A percentile compares a stretch with the other conserved stretches of the same genome.
Evolutionary conservation across 2,797 vertebrate genomes (phyloP).

Genomic region (Eospalax fontanierii): DNA sequence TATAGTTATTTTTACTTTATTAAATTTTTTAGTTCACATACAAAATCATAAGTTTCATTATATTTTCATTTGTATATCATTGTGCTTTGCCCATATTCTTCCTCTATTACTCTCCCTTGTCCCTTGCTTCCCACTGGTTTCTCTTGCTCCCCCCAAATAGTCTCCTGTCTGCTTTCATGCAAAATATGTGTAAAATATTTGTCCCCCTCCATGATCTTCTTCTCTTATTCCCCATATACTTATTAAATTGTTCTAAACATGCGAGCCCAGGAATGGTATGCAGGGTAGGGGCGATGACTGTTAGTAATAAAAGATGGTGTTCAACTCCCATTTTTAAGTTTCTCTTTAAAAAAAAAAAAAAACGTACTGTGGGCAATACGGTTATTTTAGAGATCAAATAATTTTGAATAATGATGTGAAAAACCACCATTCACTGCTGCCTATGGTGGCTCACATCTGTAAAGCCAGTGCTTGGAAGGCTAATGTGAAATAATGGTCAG

Average conservation of each 20-base stretch:
- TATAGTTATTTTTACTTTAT: not conserved
- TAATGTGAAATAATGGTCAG: not conserved
- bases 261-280: not conserved
- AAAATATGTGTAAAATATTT: not conserved
- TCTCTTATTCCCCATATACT: not conserved
- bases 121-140: not conserved
- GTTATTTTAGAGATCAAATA: constrained; percentile 47
- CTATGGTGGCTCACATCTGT: not conserved
- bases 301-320: constrained; percentile 44
- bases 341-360: too few relatives aligned
- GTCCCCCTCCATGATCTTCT: not conserved
- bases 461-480: not conserved
- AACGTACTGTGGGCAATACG: constrained; percentile 17
- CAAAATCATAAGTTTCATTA: not conserved
- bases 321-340: constrained; percentile 65
- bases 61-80: not conserved
- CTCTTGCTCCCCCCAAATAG: not conserved
- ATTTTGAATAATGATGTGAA: constrained; percentile 39
- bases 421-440: not conserved
- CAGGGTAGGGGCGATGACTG: not conserved
- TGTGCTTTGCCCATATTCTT: not conserved
- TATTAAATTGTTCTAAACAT: constrained; percentile 57
- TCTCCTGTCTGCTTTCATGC: not conserved
- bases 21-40: not conserved
- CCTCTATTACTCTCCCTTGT: not conserved